Base-by-base conservation (phyloP, 2,888 invertebrate genomes). In the Galeruca laticollis region DNA sequence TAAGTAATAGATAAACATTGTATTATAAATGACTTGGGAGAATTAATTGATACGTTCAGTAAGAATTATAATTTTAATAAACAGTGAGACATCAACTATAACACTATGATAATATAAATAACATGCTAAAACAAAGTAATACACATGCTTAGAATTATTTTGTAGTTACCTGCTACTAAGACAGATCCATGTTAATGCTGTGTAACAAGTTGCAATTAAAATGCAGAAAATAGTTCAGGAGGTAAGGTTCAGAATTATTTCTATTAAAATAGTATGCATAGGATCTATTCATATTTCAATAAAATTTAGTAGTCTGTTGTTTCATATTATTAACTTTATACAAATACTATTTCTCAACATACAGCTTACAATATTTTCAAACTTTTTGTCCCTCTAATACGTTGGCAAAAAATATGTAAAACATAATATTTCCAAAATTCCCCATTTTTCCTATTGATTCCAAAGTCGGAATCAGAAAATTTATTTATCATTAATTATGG, bases 141-240 rank as follows among this genome's bases (percentile, higher is more conserved):
- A 69, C 5, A 21, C 63, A 68, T 56, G 31, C 64, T 51, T 71
- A 65, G n/a, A 68, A 18, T 60, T 56, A 57, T 15, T 54, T 35
- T 43, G 11, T 60, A n/a, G 47, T 71, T 75, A 75, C 75, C 75
- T 75, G 75, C 75, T 75, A 71, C 70, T 75, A 70, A 73, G 70
- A 75, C 69, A 70, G 66, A 73, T 75, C 73, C 75, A 59, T 11
- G 37, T 37, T 66, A 35, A 66, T 66, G 59, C 73, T 72, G 63
- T 56, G 57, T 60, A 49, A 68, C 47, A 60, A 69, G 65, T 52
- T 60, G 63, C 35, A 20, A 70, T 68, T 56, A 64, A 51, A 68
- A 70, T 71, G 72, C 69, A 66, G 69, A 71, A 69, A 70, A 70
- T 33, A 57, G 18, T 57, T 54, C 15, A 31, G 60, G 54, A 54